Evolutionary conservation across 1,140 invertebrate genomes (phyloP).

Genomic region (Nautilus pompilius): DNA sequence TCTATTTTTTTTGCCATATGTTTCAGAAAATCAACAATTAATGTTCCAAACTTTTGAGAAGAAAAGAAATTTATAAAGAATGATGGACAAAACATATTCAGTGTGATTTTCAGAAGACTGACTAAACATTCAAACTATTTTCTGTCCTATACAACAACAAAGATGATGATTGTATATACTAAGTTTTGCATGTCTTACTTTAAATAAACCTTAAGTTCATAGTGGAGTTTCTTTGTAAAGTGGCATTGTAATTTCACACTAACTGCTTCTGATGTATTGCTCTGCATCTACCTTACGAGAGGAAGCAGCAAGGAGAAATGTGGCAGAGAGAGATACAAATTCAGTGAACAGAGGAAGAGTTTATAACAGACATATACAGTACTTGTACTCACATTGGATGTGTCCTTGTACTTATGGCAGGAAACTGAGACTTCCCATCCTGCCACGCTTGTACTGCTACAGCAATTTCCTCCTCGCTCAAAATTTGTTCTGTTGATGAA

Average conservation of each 20-base stretch:
- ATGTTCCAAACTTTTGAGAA: too few relatives aligned
- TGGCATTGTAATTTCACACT: not conserved
- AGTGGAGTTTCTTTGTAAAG: not conserved
- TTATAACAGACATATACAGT: not conserved
- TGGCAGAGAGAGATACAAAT: not conserved
- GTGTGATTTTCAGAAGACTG: too few relatives aligned
- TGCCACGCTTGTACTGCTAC: conserved; percentile 62
- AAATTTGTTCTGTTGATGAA: conserved; percentile 17
- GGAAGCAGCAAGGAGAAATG: not conserved
- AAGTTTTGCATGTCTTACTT: not conserved
- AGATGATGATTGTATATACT: too few relatives aligned
- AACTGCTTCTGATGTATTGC: too few relatives aligned
- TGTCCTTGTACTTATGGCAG: conserved; percentile 48
- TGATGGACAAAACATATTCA: too few relatives aligned
- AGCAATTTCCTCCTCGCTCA: conserved; percentile 61
- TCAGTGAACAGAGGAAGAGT: not conserved
- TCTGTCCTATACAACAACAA: too few relatives aligned
- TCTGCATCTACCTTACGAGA: too few relatives aligned
- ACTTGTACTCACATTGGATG: conserved; percentile 46
- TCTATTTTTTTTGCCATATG: too few relatives aligned
- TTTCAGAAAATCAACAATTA: too few relatives aligned
- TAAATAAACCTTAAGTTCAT: not conserved
- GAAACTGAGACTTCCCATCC: conserved; percentile 53
- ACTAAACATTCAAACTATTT: too few relatives aligned
- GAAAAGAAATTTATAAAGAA: too few relatives aligned